A percentile compares a stretch with the other conserved stretches of the same genome.
phyloP scores from a whole-genome alignment of 2,797 vertebrate genomes.

The Lutjanus campechanus region DNA sequence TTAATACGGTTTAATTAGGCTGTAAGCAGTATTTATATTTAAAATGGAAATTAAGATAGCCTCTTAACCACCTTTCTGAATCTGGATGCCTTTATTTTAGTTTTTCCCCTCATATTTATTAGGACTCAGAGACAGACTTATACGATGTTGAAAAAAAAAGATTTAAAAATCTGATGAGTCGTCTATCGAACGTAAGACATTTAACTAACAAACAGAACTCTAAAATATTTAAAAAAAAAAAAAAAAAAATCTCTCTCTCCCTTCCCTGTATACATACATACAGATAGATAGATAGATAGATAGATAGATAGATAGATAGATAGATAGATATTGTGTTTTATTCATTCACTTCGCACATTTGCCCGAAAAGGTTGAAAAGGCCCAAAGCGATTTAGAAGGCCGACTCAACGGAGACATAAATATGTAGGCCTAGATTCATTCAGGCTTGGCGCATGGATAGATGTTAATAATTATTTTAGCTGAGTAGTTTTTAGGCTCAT shows the following conservation, averaged over 20 bases:
- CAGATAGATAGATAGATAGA: no score
- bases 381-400: background rate
- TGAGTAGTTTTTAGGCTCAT: background rate
- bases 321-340: background rate
- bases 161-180: no score
- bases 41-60: background rate
- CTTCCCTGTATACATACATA: no score
- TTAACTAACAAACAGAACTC: no score
- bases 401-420: background rate
- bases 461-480: background rate
- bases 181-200: no score
- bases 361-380: accelerated
- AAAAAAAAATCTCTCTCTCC: no score
- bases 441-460: no score
- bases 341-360: background rate
- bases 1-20: no score
- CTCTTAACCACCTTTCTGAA: background rate
- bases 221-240: background rate
- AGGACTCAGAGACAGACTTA: no score
- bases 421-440: background rate
- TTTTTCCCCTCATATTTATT: background rate
- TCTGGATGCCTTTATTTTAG: accelerated
- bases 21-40: background rate
- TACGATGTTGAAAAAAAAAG: no score
- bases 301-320: no score